Conservation (phyloP, 2,888 invertebrate genomes). For the Sabellastarte sp. region DNA sequence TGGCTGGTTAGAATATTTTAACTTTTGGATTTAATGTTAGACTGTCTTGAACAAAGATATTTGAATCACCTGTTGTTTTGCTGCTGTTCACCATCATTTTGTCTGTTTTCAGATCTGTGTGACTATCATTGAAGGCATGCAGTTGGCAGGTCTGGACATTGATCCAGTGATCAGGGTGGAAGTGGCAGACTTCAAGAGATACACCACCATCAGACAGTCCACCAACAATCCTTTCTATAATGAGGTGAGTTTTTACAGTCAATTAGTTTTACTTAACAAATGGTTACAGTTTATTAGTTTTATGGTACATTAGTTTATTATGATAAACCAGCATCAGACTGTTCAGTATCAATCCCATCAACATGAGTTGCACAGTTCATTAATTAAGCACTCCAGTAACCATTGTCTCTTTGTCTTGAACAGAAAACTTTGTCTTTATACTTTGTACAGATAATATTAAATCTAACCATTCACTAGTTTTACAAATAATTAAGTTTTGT, state of each 20-base stretch:
- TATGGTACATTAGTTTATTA: neutral
- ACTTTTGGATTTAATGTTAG: no score
- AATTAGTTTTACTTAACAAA: neutral
- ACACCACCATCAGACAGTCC: slow-evolving; percentile 30
- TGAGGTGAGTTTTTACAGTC: slow-evolving; percentile 22
- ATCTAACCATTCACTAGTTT: no score
- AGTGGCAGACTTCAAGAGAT: slow-evolving; percentile 28
- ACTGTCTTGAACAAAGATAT: no score
- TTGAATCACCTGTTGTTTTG: no score
- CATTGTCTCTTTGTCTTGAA: no score
- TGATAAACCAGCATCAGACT: neutral
- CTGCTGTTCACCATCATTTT: no score
- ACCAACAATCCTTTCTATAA: slow-evolving; percentile 34
- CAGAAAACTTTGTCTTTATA: no score
- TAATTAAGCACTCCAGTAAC: no score
- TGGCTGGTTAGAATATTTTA: no score
- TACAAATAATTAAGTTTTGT: no score
- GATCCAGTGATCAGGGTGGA: slow-evolving; percentile 33
- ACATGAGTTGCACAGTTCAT: neutral
- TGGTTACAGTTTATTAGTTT: neutral
- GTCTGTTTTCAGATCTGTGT: slow-evolving; percentile 33
- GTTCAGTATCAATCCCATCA: neutral
- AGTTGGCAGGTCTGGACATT: slow-evolving; percentile 81
- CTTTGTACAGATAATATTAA: no score
- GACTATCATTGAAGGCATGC: slow-evolving; percentile 76